Percentiles rank a stretch among this genome's conserved stretches.
Conservation (phyloP, 2,888 invertebrate species). For the Pachycephus smyrnensis region DNA sequence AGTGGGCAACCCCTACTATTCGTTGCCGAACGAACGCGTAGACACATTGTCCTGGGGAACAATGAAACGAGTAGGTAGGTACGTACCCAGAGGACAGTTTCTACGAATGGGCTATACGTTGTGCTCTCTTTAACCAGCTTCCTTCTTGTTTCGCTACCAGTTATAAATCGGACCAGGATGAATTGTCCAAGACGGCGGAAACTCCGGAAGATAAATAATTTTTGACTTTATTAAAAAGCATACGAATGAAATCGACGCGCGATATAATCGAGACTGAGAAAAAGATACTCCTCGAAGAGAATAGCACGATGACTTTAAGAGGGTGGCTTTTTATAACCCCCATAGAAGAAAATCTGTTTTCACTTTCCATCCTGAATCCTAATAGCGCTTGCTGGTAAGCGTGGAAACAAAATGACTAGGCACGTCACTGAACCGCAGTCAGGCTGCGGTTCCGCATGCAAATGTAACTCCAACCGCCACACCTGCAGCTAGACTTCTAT, state of each 20-base stretch:
- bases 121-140: conserved; percentile 29
- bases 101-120: conserved; percentile 32
- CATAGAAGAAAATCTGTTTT: conserved; percentile 46
- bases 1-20: background rate
- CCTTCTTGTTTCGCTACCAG: background rate
- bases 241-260: background rate
- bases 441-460: conserved; percentile 43
- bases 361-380: conserved; percentile 50
- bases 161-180: background rate
- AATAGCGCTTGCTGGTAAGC: conserved; percentile 40
- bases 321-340: background rate
- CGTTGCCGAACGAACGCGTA: conserved; percentile 17
- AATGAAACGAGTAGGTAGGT: conserved; percentile 21
- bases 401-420: conserved; percentile 39
- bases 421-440: conserved; percentile 39
- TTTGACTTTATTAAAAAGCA: background rate
- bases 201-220: background rate
- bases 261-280: background rate
- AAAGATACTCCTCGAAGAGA: background rate
- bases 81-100: conserved; percentile 29
- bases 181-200: background rate
- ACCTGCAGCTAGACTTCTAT: background rate
- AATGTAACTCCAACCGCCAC: conserved; percentile 31
- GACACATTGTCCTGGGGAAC: conserved; percentile 36
- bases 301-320: background rate